Conservation (phyloP, 2,888 invertebrate species). For the Hartigia nigra region DNA sequence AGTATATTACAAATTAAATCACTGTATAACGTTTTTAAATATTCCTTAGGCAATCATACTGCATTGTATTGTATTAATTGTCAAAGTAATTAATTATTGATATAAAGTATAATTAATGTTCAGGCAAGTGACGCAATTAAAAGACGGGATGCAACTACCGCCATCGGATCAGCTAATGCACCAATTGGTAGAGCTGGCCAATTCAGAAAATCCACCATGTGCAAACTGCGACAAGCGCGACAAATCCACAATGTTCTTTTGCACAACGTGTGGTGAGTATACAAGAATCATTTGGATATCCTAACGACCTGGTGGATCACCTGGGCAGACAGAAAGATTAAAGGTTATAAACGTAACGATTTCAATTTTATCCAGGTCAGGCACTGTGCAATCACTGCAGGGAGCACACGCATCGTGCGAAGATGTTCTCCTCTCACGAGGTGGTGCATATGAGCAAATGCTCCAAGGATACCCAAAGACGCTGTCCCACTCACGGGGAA, state of each 20-base stretch:
- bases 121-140: constrained; percentile 72
- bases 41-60: not conserved
- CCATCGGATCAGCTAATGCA: constrained; percentile 76
- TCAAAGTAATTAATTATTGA: not conserved
- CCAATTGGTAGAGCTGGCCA: constrained; percentile 77
- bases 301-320: not conserved
- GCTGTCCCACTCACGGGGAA: constrained; percentile 77
- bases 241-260: constrained; percentile 79
- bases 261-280: constrained; percentile 77
- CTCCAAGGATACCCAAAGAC: constrained; percentile 75
- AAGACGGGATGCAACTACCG: constrained; percentile 73
- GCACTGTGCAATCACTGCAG: constrained; percentile 77
- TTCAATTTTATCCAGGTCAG: constrained; percentile 69
- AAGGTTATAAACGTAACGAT: not conserved
- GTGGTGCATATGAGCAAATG: constrained; percentile 79
- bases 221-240: constrained; percentile 82
- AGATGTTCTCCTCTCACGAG: constrained; percentile 81
- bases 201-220: constrained; percentile 79
- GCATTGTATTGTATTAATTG: not conserved
- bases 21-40: not conserved
- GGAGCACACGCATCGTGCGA: constrained; percentile 79
- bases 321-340: not conserved
- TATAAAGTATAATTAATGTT: constrained; percentile 10
- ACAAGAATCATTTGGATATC: not conserved
- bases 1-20: not conserved